phyloP scores from a whole-genome alignment of 2,888 invertebrate species.

The Nowickia ferox region DNA sequence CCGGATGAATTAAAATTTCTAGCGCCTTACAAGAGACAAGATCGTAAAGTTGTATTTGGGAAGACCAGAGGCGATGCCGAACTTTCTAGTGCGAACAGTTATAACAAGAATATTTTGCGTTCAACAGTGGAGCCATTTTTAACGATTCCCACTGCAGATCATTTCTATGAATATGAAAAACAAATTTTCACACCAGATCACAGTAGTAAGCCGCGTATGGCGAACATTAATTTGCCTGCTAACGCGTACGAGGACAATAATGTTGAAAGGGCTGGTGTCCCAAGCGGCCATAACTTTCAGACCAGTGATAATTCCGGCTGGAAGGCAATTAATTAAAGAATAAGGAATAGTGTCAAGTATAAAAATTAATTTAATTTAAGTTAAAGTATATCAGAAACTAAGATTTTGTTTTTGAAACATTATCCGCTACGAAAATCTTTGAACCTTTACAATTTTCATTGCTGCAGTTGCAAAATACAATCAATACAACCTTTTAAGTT shows the following conservation, averaged over 20 bases:
- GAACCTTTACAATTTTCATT: too few species aligned
- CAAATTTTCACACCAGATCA: conserved; percentile 75
- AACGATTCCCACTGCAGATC: conserved; percentile 75
- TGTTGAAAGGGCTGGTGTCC: conserved; percentile 46
- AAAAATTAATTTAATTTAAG: neutral
- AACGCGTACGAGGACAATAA: conserved; percentile 63
- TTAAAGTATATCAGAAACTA: too few species aligned
- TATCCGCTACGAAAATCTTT: too few species aligned
- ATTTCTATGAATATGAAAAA: conserved; percentile 82
- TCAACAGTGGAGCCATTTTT: conserved; percentile 48
- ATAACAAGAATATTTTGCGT: conserved; percentile 3
- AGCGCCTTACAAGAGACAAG: conserved; percentile 78
- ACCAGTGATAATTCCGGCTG: conserved; percentile 75
- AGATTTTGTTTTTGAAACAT: too few species aligned
- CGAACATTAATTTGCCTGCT: conserved; percentile 70
- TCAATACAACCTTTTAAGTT: too few species aligned
- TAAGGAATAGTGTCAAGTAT: neutral
- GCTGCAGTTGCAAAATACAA: too few species aligned
- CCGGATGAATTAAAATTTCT: conserved; percentile 78
- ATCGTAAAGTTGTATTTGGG: conserved; percentile 79
- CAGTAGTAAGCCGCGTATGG: conserved; percentile 73
- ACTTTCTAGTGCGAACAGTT: neutral
- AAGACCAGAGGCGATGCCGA: conserved; percentile 75
- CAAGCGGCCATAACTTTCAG: conserved; percentile 73
- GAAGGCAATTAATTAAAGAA: conserved; percentile 75